Conservation (phyloP, 2,888 invertebrate species). For the Bibio marci region DNA sequence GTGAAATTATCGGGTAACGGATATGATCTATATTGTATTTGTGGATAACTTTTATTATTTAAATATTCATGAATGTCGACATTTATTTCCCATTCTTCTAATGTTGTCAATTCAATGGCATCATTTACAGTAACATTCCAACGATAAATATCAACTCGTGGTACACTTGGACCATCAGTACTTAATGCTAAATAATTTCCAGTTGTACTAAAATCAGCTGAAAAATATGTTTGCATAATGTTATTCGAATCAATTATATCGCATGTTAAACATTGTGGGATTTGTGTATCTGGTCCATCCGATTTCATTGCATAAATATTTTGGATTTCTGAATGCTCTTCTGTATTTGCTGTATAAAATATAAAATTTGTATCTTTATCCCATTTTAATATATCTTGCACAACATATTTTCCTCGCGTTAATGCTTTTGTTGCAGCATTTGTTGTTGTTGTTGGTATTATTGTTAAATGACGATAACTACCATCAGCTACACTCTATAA, state of each 20-base stretch:
- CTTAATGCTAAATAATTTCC: constrained; percentile 52
- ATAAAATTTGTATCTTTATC: constrained; percentile 43
- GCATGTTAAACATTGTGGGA: constrained; percentile 60
- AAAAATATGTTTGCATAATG: constrained; percentile 22
- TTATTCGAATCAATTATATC: constrained; percentile 20
- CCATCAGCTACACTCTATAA: constrained; percentile 35
- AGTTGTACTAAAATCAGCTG: constrained; percentile 47
- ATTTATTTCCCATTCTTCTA: constrained; percentile 50
- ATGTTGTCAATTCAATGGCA: constrained; percentile 2
- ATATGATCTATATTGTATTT: constrained; percentile 39
- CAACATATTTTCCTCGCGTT: constrained; percentile 48
- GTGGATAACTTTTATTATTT: constrained; percentile 35
- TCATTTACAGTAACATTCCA: constrained; percentile 12
- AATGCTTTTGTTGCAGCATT: constrained; percentile 26
- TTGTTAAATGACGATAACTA: constrained; percentile 47
- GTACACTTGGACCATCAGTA: constrained; percentile 74
- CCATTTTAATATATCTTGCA: constrained; percentile 59
- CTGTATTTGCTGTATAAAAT: constrained; percentile 71
- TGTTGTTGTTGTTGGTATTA: constrained; percentile 32
- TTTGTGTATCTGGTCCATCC: constrained; percentile 22
- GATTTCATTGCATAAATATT: constrained; percentile 62
- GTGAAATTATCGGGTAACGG: constrained; percentile 43
- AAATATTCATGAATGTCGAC: constrained; percentile 33
- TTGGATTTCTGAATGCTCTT: constrained; percentile 54
- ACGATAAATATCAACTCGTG: constrained; percentile 45